Percentiles rank a stretch among this genome's conserved stretches.
Conservation (phyloP, 1,140 invertebrate species). For the Elymnias hypermnestra region DNA sequence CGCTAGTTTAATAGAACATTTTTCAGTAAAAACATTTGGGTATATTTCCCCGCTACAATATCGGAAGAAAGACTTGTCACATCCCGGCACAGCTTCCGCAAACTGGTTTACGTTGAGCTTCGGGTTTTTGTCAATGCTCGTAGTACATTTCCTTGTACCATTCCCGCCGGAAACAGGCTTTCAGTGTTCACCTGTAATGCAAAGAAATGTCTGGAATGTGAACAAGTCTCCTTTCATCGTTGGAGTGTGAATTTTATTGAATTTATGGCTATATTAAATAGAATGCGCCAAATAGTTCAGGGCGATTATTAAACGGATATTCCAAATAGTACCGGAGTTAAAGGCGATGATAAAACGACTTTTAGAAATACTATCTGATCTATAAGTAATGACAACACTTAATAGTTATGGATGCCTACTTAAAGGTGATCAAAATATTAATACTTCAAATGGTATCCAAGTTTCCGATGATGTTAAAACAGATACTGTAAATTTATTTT, state of each 20-base stretch:
- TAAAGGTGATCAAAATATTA: too few species aligned
- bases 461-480: too few species aligned
- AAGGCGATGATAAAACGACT: too few species aligned
- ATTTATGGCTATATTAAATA: not conserved
- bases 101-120: constrained; percentile 37
- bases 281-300: too few species aligned
- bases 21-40: constrained; percentile 8
- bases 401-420: too few species aligned
- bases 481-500: too few species aligned
- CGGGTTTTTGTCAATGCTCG: constrained; percentile 43
- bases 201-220: constrained; percentile 16
- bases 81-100: constrained; percentile 28
- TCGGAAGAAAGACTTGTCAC: constrained; percentile 23
- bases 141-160: constrained; percentile 58
- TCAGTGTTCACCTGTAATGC: constrained; percentile 46
- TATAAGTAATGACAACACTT: too few species aligned
- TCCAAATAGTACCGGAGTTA: too few species aligned
- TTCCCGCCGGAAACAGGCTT: constrained; percentile 52
- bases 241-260: constrained; percentile 1
- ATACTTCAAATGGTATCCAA: too few species aligned
- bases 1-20: constrained; percentile 11
- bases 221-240: constrained; percentile 9
- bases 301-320: too few species aligned
- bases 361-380: too few species aligned
- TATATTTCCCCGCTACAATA: constrained; percentile 10